phyloP scores from a whole-genome alignment of 1,140 invertebrate genomes.

The Penaeus japonicus region DNA sequence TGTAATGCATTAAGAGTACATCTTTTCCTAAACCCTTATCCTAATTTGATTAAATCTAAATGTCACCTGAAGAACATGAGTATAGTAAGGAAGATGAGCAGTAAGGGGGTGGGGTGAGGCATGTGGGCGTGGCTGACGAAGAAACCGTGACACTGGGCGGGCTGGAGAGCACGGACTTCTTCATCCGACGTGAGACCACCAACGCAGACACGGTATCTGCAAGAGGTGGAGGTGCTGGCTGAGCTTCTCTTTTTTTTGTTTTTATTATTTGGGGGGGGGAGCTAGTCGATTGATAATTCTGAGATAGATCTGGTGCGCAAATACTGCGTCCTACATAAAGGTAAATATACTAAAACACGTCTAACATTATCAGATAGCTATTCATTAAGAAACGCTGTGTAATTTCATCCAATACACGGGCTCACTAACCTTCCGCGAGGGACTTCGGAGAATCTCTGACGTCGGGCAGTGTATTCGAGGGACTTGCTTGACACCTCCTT shows the following conservation, averaged over 20 bases:
- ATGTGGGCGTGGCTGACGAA: constrained; percentile 10
- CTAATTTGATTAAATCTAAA: not conserved
- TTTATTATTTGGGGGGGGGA: too few relatives aligned
- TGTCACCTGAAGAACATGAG: not conserved
- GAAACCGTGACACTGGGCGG: constrained; percentile 49
- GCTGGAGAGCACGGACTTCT: constrained; percentile 35
- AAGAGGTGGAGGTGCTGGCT: not conserved
- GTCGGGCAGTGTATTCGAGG: constrained; percentile 27
- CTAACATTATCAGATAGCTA: not conserved
- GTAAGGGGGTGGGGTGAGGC: not conserved
- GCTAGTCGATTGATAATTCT: too few relatives aligned
- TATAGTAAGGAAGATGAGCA: not conserved
- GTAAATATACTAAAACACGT: not conserved
- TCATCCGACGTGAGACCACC: constrained; percentile 27
- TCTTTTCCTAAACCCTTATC: too few relatives aligned
- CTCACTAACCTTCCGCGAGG: constrained; percentile 26
- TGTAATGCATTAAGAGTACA: too few relatives aligned
- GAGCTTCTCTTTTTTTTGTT: not conserved
- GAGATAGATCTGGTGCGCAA: too few relatives aligned
- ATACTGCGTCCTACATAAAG: too few relatives aligned
- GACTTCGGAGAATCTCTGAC: constrained; percentile 27
- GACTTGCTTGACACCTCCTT: not conserved
- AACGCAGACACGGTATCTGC: constrained; percentile 52
- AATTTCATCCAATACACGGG: not conserved
- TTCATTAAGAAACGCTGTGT: not conserved